These are phyloP conservation scores for Luscinia luscinia DNA, from an alignment of 2,797 vertebrate species.

Conservation along the genomic window DNA sequence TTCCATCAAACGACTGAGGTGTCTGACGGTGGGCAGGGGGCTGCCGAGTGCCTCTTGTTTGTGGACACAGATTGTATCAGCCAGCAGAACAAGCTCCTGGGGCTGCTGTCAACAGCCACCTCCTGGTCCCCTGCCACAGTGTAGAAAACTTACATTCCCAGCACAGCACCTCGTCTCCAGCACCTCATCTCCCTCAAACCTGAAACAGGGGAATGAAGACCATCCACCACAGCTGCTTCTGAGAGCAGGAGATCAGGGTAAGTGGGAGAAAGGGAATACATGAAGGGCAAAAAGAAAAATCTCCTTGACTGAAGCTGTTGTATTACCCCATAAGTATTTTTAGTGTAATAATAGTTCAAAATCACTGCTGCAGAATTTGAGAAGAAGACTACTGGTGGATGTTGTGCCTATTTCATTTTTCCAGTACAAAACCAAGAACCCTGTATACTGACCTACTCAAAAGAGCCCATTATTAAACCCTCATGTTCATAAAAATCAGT, in stretches of 20 bases:
- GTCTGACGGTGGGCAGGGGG: background rate
- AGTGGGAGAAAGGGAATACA: background rate
- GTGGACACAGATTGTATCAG: background rate
- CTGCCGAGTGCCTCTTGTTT: background rate
- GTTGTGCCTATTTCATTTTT: background rate
- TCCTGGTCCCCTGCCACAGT: background rate
- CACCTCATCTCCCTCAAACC: background rate
- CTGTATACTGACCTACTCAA: background rate
- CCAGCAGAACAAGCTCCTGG: background rate
- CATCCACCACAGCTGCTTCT: background rate
- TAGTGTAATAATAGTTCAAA: background rate
- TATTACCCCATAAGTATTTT: background rate
- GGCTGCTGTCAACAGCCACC: background rate
- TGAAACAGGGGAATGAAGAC: background rate
- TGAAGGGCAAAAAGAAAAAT: background rate
- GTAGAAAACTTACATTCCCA: conserved; percentile 30
- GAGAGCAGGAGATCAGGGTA: background rate
- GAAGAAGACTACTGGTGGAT: background rate
- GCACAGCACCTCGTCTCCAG: background rate
- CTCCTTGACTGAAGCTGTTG: background rate
- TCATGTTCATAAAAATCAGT: background rate
- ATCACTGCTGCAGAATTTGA: background rate
- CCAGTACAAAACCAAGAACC: background rate
- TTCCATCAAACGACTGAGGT: fast-evolving
- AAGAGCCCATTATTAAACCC: background rate